Evolutionary conservation across 2,113 vertebrate species (phyloP).

Genomic region (Paedocypris sp.): DNA sequence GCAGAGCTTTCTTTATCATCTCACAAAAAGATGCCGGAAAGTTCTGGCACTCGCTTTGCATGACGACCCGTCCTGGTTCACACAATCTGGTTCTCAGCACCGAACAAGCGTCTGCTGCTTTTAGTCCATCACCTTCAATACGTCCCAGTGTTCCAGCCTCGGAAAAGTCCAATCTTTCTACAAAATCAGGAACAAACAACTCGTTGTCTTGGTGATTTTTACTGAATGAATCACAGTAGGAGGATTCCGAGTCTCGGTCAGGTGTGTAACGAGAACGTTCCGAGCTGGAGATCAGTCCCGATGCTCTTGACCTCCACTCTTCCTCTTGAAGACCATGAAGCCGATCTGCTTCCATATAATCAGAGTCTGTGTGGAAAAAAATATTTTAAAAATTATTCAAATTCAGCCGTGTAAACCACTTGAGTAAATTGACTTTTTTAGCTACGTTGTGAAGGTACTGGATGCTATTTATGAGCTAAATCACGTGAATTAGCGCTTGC

Average conservation of each 20-base stretch:
- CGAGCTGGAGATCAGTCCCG: not conserved
- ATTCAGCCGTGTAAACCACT: too few species aligned
- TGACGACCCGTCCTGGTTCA: conserved; percentile 68
- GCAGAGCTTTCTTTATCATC: conserved; percentile 49
- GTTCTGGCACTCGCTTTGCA: conserved; percentile 54
- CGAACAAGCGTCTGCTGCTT: too few species aligned
- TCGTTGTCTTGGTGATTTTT: not conserved
- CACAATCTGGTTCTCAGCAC: conserved; percentile 1
- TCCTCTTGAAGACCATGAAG: not conserved
- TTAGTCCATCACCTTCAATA: too few species aligned
- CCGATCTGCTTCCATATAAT: not conserved
- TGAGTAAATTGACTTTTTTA: too few species aligned
- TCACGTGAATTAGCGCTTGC: too few species aligned
- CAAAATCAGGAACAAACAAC: too few species aligned
- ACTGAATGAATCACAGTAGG: conserved; percentile 1
- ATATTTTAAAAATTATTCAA: too few species aligned
- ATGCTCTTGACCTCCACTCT: conserved; percentile 13
- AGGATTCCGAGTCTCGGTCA: not conserved
- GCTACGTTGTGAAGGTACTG: too few species aligned
- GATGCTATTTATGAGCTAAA: too few species aligned
- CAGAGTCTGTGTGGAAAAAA: too few species aligned
- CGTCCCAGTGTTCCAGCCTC: too few species aligned
- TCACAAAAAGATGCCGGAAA: conserved; percentile 62
- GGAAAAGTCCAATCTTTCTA: too few species aligned
- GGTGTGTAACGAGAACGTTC: conserved; percentile 5